A percentile compares a stretch with the other conserved stretches of the same genome.
Conservation (phyloP, 1,140 invertebrate species). For the Lasaia peninsularis region DNA sequence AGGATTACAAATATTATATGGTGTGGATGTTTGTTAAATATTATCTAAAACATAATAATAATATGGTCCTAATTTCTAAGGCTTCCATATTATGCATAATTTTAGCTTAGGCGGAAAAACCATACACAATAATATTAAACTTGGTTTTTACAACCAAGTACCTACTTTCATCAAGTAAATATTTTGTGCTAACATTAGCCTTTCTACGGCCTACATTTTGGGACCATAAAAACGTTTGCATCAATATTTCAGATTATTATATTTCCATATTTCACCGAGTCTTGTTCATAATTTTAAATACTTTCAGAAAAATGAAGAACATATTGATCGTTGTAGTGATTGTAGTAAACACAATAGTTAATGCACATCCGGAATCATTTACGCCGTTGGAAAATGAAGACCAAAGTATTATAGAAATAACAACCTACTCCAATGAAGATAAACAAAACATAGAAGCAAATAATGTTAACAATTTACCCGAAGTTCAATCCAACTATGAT, state of each 20-base stretch:
- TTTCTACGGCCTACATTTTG: constrained; percentile 1
- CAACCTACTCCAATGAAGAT: neutral
- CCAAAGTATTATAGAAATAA: neutral
- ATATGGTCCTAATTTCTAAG: no score
- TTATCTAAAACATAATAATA: no score
- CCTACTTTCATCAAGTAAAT: constrained; percentile 4
- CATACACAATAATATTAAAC: neutral
- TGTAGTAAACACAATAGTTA: neutral
- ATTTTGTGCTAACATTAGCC: constrained; percentile 4
- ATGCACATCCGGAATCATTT: neutral
- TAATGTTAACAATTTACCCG: neutral
- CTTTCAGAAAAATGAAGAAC: constrained; percentile 1
- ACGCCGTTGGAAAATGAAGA: constrained; percentile 2
- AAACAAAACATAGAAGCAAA: neutral
- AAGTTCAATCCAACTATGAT: neutral
- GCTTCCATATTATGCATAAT: neutral
- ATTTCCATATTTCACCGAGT: neutral
- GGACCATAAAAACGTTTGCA: constrained; percentile 21
- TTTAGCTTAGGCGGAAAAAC: neutral
- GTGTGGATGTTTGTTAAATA: no score
- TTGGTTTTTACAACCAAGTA: neutral
- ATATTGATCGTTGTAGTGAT: neutral
- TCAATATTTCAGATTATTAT: constrained; percentile 13
- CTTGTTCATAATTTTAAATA: neutral
- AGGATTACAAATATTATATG: no score